phyloP scores from a whole-genome alignment of 2,113 vertebrate genomes.

The Notothenia coriiceps region DNA sequence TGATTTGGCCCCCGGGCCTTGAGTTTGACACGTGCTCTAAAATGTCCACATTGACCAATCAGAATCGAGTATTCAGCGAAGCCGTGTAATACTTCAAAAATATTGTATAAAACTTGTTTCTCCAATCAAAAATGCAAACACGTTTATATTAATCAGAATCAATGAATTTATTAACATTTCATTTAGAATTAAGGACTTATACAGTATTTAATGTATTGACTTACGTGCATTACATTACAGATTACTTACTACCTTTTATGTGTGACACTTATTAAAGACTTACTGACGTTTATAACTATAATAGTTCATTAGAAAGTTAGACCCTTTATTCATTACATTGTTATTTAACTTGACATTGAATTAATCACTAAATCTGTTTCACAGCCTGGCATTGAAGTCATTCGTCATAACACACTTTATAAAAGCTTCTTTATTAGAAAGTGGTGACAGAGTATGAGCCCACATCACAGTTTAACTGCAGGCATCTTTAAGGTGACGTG shows the following conservation, averaged over 20 bases:
- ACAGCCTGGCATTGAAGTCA: neutral
- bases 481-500: neutral
- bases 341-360: neutral
- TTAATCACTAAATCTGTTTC: neutral
- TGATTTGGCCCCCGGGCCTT: no score
- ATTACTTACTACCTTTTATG: neutral
- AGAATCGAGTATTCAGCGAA: no score
- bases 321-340: neutral
- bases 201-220: no score
- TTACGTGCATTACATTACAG: no score
- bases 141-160: neutral
- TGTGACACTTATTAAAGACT: neutral
- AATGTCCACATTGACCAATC: no score
- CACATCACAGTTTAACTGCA: slow-evolving; percentile 2
- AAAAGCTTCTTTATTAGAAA: slow-evolving; percentile 1
- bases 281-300: no score
- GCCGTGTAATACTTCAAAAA: no score
- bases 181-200: neutral
- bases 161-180: neutral
- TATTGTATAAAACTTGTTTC: no score
- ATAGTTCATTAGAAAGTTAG: neutral
- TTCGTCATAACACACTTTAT: slow-evolving; percentile 27
- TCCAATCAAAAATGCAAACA: no score
- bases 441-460: neutral
- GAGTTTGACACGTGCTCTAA: no score